These are phyloP conservation scores for Drosophila kokeensis DNA, from an alignment of 2,888 invertebrate genomes.

Conservation along the genomic window DNA sequence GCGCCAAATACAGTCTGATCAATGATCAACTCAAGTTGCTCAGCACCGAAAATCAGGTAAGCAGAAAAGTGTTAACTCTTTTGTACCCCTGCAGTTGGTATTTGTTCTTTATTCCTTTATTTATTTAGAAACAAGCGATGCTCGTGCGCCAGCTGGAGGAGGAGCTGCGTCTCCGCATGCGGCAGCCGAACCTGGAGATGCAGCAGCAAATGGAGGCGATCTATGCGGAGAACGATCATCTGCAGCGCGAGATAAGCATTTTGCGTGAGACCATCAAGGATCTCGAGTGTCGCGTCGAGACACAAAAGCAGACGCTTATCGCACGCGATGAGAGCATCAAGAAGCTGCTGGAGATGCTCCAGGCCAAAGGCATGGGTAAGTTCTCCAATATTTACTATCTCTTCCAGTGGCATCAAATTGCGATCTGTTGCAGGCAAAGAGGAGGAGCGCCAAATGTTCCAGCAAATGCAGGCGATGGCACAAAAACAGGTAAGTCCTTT, in stretches of 20 bases:
- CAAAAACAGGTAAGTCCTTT: constrained; percentile 93
- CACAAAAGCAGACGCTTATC: constrained; percentile 98
- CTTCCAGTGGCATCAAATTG: constrained; percentile 11
- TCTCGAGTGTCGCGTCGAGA: constrained; percentile 97
- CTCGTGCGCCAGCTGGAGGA: constrained; percentile 96
- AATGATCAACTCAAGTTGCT: constrained; percentile 98
- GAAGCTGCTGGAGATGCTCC: constrained; percentile 98
- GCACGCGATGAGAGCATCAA: constrained; percentile 99
- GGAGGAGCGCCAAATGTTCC: constrained; percentile 97
- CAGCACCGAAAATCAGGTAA: constrained; percentile 98
- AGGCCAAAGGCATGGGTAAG: constrained; percentile 98
- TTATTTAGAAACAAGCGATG: constrained; percentile 95
- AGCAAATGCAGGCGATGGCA: constrained; percentile 98
- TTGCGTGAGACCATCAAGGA: constrained; percentile 98
- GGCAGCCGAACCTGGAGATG: constrained; percentile 95
- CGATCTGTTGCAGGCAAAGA: constrained; percentile 90
- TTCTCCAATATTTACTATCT: constrained; percentile 28
- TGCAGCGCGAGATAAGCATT: constrained; percentile 96
- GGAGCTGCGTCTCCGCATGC: constrained; percentile 94
- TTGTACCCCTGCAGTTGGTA: not conserved
- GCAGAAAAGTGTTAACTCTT: constrained; percentile 39
- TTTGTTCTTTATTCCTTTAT: fast-evolving
- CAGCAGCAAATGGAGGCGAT: constrained; percentile 97
- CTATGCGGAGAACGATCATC: constrained; percentile 96
- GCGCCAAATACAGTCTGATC: constrained; percentile 97